phyloP scores from a whole-genome alignment of 2,113 vertebrate genomes.

The Ranitomeya imitator region DNA sequence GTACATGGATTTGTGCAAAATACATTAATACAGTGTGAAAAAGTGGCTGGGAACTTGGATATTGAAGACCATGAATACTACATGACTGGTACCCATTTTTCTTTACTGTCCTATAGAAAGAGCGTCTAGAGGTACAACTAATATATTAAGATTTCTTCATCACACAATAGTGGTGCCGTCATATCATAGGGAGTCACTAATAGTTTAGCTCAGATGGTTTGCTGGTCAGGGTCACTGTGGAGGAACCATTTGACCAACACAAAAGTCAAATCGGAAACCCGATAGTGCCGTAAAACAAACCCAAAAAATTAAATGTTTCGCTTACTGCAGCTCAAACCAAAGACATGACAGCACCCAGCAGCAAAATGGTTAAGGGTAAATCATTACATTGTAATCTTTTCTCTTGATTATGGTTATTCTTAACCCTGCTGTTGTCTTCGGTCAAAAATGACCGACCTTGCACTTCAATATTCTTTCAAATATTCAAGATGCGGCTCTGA shows the following conservation, averaged over 20 bases:
- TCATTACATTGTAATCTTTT: not conserved
- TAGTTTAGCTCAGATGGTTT: not conserved
- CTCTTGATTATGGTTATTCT: not conserved
- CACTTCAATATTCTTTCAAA: too few relatives aligned
- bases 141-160: not conserved
- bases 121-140: not conserved
- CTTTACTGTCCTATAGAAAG: not conserved
- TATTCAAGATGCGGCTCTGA: too few relatives aligned
- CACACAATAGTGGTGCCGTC: not conserved
- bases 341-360: not conserved
- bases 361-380: not conserved
- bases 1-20: constrained; percentile 56
- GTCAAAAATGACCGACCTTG: too few relatives aligned
- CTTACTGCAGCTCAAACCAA: not conserved
- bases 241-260: not conserved
- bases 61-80: not conserved
- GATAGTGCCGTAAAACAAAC: not conserved
- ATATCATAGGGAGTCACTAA: not conserved
- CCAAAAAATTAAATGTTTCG: not conserved
- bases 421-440: too few relatives aligned
- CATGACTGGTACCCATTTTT: not conserved
- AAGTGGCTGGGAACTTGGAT: not conserved
- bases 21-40: constrained; percentile 56
- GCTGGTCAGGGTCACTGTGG: not conserved
- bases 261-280: not conserved